Conservation (phyloP, 2,888 invertebrate species). For the Drosophila neotestacea region DNA sequence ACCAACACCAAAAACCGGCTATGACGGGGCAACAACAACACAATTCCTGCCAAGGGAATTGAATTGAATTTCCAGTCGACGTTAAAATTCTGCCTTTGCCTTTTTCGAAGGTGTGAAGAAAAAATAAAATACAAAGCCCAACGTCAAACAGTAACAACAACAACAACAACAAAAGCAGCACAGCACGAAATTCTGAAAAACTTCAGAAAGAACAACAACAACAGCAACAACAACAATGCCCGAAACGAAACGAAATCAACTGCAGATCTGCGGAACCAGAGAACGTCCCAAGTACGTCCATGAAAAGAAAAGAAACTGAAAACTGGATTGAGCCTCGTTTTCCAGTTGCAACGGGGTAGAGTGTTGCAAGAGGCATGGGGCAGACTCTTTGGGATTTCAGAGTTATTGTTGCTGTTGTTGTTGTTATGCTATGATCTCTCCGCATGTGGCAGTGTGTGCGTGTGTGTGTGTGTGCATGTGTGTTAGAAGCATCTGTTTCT, state of each 20-base stretch:
- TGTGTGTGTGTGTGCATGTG: slow-evolving; percentile 31
- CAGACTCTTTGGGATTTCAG: slow-evolving; percentile 77
- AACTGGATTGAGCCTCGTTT: slow-evolving; percentile 76
- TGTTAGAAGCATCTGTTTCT: slow-evolving; percentile 69
- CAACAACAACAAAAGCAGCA: slow-evolving; percentile 46
- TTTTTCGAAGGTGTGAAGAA: slow-evolving; percentile 78
- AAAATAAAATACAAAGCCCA: slow-evolving; percentile 77
- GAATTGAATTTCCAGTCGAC: slow-evolving; percentile 81
- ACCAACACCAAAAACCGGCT: slow-evolving; percentile 81
- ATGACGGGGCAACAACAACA: slow-evolving; percentile 16
- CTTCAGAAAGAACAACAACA: slow-evolving; percentile 54
- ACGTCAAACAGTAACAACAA: slow-evolving; percentile 42
- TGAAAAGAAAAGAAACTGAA: slow-evolving; percentile 55
- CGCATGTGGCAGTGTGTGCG: slow-evolving; percentile 25
- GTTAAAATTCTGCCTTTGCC: slow-evolving; percentile 78
- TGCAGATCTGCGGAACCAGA: slow-evolving; percentile 66
- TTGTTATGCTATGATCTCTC: slow-evolving; percentile 74
- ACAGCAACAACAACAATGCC: slow-evolving; percentile 50
- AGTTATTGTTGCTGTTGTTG: slow-evolving; percentile 30
- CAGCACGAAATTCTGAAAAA: slow-evolving; percentile 80
- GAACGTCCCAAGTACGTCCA: slow-evolving; percentile 16
- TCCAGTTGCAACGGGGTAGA: slow-evolving; percentile 35
- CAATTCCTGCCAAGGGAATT: slow-evolving; percentile 70
- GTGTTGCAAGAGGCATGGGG: slow-evolving; percentile 36
- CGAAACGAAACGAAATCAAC: slow-evolving; percentile 78